Evolutionary conservation across 2,888 invertebrate genomes (phyloP).

Genomic region (Dryobota labecula): DNA sequence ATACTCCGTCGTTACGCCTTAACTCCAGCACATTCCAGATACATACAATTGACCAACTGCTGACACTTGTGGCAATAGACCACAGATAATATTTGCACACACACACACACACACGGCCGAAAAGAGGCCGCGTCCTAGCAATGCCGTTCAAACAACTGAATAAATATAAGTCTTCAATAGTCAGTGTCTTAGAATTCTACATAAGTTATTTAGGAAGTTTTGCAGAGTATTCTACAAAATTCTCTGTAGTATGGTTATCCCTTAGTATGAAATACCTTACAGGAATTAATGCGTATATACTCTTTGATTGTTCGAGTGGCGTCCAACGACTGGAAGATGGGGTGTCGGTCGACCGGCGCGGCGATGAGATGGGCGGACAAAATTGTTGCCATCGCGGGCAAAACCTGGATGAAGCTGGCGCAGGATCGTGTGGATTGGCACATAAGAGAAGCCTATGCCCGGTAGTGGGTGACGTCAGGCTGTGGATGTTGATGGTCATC

Average conservation of each 20-base stretch:
- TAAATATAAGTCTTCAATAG: slow-evolving; percentile 54
- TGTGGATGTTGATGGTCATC: too few relatives aligned
- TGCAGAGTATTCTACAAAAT: not conserved
- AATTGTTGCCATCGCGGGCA: too few relatives aligned
- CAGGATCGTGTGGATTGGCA: too few relatives aligned
- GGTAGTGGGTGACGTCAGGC: too few relatives aligned
- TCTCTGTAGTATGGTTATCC: not conserved
- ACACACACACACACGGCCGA: slow-evolving; percentile 31
- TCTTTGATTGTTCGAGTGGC: not conserved
- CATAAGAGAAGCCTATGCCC: too few relatives aligned
- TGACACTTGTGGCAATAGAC: slow-evolving; percentile 55
- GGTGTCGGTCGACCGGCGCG: too few relatives aligned
- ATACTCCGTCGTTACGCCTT: not conserved
- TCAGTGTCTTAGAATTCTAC: not conserved
- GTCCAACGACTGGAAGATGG: too few relatives aligned
- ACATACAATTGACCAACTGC: slow-evolving; percentile 58
- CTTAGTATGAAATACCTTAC: not conserved
- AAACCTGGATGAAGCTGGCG: too few relatives aligned
- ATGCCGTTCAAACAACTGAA: slow-evolving; percentile 73
- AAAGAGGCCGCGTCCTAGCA: slow-evolving; percentile 73
- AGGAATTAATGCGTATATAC: not conserved
- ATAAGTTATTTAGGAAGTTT: not conserved
- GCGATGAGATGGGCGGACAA: too few relatives aligned
- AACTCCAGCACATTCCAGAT: slow-evolving; percentile 25
- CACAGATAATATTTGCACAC: slow-evolving; percentile 39